Evolutionary conservation across 2,888 invertebrate species (phyloP).

Genomic region (Electrophaes corylata): DNA sequence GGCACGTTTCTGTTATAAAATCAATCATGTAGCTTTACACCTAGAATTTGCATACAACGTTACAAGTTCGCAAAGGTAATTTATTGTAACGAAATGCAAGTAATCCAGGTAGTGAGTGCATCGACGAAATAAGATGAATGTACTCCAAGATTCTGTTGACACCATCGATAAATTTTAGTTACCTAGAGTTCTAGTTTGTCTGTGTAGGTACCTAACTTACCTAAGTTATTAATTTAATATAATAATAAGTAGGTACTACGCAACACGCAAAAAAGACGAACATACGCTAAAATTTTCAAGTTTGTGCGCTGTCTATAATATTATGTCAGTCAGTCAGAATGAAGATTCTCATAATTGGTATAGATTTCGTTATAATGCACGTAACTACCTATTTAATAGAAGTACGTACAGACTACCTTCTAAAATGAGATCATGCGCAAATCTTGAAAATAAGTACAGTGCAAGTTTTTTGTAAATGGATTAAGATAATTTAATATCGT

Average conservation of each 20-base stretch:
- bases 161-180: background rate
- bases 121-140: constrained; percentile 24
- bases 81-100: constrained; percentile 23
- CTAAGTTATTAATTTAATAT: too few species aligned
- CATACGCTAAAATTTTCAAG: too few species aligned
- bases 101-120: constrained; percentile 11
- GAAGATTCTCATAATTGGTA: too few species aligned
- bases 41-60: constrained; percentile 32
- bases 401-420: background rate
- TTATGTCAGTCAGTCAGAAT: too few species aligned
- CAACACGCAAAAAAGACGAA: too few species aligned
- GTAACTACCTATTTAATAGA: too few species aligned
- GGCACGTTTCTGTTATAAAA: constrained; percentile 36
- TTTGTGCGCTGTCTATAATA: too few species aligned
- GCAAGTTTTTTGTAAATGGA: background rate
- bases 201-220: background rate
- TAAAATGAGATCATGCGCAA: background rate
- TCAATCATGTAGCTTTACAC: constrained; percentile 32
- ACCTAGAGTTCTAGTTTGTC: background rate
- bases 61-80: constrained; percentile 16
- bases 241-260: too few species aligned
- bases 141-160: constrained; percentile 6
- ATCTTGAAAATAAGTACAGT: background rate
- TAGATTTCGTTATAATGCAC: too few species aligned
- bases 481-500: too few species aligned